A percentile compares a stretch with the other conserved stretches of the same genome.
Conservation (phyloP, 2,888 invertebrate species). For the Calephelis perditalis region DNA sequence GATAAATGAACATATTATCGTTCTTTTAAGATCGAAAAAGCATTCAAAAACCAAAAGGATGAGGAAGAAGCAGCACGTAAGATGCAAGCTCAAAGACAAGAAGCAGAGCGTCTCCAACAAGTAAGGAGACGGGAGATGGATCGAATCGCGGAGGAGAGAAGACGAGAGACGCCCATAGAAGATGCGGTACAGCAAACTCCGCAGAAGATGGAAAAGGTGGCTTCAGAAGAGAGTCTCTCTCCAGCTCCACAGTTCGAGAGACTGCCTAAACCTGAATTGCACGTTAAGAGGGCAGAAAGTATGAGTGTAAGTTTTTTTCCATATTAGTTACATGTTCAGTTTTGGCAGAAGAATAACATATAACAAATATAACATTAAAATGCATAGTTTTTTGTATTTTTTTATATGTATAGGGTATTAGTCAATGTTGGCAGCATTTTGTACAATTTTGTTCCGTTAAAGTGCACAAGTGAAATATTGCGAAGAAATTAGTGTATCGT, state of each 20-base stretch:
- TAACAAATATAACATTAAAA: too few species aligned
- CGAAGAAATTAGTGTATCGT: too few species aligned
- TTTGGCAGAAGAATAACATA: too few species aligned
- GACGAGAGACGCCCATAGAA: conserved; percentile 75
- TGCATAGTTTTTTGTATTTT: too few species aligned
- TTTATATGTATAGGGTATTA: too few species aligned
- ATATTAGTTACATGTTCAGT: background rate
- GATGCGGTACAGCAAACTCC: conserved; percentile 33
- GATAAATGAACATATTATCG: too few species aligned
- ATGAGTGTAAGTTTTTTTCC: conserved; percentile 83
- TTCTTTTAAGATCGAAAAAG: conserved; percentile 83
- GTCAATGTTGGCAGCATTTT: too few species aligned
- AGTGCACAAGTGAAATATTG: too few species aligned
- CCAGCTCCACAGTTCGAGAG: conserved; percentile 79
- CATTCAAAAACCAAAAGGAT: conserved; percentile 88
- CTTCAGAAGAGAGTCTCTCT: conserved; percentile 47
- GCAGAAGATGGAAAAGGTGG: conserved; percentile 28
- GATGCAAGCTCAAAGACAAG: conserved; percentile 87
- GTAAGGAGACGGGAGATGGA: conserved; percentile 93
- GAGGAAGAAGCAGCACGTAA: conserved; percentile 87
- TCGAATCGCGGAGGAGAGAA: conserved; percentile 89
- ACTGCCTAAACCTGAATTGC: conserved; percentile 77
- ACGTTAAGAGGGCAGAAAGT: conserved; percentile 91
- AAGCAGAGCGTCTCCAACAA: conserved; percentile 90
- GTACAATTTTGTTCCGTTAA: too few species aligned